Percentiles rank a stretch among this genome's conserved stretches.
Evolutionary conservation across 2,113 vertebrate genomes (phyloP).

Genomic region (Camelus dromedarius): DNA sequence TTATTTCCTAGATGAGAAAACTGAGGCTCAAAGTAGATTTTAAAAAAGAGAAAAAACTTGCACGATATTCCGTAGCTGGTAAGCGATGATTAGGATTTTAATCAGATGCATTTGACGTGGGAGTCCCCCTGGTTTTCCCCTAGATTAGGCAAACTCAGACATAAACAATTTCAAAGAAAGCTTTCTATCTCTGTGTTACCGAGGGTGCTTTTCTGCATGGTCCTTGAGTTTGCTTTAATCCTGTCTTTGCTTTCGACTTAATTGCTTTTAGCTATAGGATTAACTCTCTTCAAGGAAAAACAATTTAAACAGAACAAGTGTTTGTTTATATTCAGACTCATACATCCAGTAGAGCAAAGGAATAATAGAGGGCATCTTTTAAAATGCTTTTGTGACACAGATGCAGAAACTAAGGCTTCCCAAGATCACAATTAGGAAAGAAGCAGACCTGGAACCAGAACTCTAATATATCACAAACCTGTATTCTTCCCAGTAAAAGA

Average conservation of each 20-base stretch:
- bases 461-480: background rate
- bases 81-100: background rate
- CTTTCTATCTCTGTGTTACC: background rate
- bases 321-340: constrained; percentile 52
- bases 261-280: constrained; percentile 66
- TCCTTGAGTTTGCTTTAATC: constrained; percentile 52
- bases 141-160: background rate
- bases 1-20: background rate
- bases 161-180: background rate
- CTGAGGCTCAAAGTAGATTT: background rate
- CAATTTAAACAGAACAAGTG: constrained; percentile 43
- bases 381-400: background rate
- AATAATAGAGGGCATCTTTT: constrained; percentile 60
- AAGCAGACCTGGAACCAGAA: background rate
- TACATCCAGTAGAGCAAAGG: constrained; percentile 4
- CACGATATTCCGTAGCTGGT: background rate
- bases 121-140: background rate
- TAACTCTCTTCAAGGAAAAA: constrained; percentile 69
- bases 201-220: background rate
- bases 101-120: background rate
- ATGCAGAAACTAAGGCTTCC: background rate
- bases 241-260: constrained; percentile 56
- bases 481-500: background rate
- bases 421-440: background rate
- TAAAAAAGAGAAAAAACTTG: background rate